These are phyloP conservation scores for Gryllus bimaculatus DNA, from an alignment of 1,140 invertebrate genomes.

Conservation along the genomic window DNA sequence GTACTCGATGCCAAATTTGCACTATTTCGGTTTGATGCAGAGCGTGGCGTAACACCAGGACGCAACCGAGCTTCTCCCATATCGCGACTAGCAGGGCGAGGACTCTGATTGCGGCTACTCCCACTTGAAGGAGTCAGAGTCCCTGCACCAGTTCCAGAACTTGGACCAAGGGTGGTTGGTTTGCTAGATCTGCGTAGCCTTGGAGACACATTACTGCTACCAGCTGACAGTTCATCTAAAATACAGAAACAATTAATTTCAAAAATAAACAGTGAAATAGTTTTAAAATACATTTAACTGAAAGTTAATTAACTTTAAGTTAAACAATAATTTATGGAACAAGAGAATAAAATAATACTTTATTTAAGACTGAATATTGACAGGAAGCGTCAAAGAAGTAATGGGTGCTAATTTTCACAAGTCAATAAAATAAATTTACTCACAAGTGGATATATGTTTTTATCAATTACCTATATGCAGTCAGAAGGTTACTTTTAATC, in stretches of 20 bases:
- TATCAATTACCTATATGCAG: too few relatives aligned
- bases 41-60: slow-evolving; percentile 37
- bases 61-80: slow-evolving; percentile 39
- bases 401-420: too few relatives aligned
- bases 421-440: too few relatives aligned
- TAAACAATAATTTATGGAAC: too few relatives aligned
- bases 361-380: too few relatives aligned
- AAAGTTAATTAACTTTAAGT: too few relatives aligned
- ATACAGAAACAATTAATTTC: slow-evolving; percentile 21
- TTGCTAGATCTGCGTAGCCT: slow-evolving; percentile 36
- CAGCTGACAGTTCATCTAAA: slow-evolving; percentile 48
- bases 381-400: too few relatives aligned
- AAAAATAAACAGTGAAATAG: not conserved
- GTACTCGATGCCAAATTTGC: slow-evolving; percentile 56
- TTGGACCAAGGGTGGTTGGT: slow-evolving; percentile 23
- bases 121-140: slow-evolving; percentile 33
- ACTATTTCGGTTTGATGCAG: slow-evolving; percentile 42
- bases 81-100: slow-evolving; percentile 47
- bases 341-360: too few relatives aligned
- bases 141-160: not conserved
- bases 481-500: too few relatives aligned
- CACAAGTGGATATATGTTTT: too few relatives aligned
- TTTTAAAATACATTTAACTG: not conserved
- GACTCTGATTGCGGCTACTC: slow-evolving; percentile 45
- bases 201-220: slow-evolving; percentile 45